Percentiles rank a stretch among this genome's conserved stretches.
These are phyloP conservation scores for Habroteleia sp. DNA, from an alignment of 2,888 invertebrate species.

Conservation along the genomic window DNA sequence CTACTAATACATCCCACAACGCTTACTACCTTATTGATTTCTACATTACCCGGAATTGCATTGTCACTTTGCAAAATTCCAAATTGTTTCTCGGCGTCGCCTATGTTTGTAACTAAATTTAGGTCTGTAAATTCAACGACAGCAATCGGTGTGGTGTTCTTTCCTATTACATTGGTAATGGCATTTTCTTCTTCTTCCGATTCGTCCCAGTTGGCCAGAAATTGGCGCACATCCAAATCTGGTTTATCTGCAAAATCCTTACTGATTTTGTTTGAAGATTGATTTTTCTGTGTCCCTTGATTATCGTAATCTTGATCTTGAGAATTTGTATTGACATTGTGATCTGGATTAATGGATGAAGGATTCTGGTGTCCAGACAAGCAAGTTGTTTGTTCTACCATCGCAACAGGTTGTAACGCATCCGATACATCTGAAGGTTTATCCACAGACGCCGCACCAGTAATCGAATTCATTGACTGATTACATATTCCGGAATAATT, in stretches of 20 bases:
- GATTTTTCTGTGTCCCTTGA: slow-evolving; percentile 28
- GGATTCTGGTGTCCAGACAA: slow-evolving; percentile 20
- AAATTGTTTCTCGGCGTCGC: slow-evolving; percentile 38
- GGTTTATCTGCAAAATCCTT: slow-evolving; percentile 77
- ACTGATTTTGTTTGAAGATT: slow-evolving; percentile 36
- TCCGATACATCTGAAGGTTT: slow-evolving; percentile 40
- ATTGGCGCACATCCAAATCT: slow-evolving; percentile 78
- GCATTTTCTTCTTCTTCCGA: slow-evolving; percentile 77
- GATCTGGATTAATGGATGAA: slow-evolving; percentile 18
- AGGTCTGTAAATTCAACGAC: slow-evolving; percentile 72
- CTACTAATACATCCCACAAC: slow-evolving; percentile 74
- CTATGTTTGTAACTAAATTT: slow-evolving; percentile 59
- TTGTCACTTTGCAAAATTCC: slow-evolving; percentile 24
- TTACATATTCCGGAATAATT: slow-evolving; percentile 66
- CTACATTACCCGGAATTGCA: slow-evolving; percentile 17
- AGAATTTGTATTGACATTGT: slow-evolving; percentile 20
- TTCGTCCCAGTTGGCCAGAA: slow-evolving; percentile 79
- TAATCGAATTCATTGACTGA: slow-evolving; percentile 30
- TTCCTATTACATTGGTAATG: slow-evolving; percentile 65
- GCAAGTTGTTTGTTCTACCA: slow-evolving; percentile 35
- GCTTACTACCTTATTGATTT: slow-evolving; percentile 68
- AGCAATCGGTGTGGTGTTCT: slow-evolving; percentile 67
- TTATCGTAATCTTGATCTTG: slow-evolving; percentile 50
- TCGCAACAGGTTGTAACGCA: neutral
- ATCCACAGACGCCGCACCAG: slow-evolving; percentile 40